Percentiles rank a stretch among this genome's conserved stretches.
Conservation (phyloP, 2,113 vertebrate species). For the Indicator maculatus region DNA sequence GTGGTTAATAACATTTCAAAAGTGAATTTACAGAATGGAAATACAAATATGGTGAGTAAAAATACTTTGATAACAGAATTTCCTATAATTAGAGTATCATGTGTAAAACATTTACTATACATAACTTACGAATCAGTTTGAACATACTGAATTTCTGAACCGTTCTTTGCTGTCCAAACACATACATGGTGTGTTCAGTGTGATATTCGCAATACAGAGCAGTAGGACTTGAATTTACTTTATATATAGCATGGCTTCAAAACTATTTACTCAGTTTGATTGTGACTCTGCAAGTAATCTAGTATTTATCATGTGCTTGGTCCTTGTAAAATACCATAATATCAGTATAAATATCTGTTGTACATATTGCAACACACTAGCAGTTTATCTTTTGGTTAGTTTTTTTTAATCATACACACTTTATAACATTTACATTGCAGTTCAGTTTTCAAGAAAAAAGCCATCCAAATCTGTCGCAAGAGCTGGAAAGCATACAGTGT, state of each 20-base stretch:
- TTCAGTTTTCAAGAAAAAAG: slow-evolving; percentile 51
- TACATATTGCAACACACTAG: background rate
- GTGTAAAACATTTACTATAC: background rate
- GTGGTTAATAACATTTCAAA: slow-evolving; percentile 3
- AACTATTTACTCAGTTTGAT: background rate
- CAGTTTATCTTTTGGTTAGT: background rate
- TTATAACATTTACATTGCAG: slow-evolving; percentile 45
- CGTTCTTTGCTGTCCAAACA: background rate
- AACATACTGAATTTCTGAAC: background rate
- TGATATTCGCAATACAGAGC: background rate
- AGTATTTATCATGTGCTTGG: background rate
- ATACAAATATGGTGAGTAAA: slow-evolving; percentile 64
- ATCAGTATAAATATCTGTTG: background rate
- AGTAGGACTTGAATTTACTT: background rate
- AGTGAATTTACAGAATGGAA: slow-evolving; percentile 28
- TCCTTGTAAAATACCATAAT: background rate
- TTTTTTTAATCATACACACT: background rate
- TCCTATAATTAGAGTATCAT: background rate
- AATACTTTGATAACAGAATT: background rate
- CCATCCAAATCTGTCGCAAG: slow-evolving; percentile 39
- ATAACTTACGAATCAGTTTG: background rate
- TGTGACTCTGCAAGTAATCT: background rate
- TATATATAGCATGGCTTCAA: background rate
- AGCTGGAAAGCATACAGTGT: slow-evolving; percentile 8
- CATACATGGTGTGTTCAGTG: background rate